Percentiles rank a stretch among this genome's conserved stretches.
phyloP scores from a whole-genome alignment of 2,888 invertebrate species.

The Troilus luridus region DNA sequence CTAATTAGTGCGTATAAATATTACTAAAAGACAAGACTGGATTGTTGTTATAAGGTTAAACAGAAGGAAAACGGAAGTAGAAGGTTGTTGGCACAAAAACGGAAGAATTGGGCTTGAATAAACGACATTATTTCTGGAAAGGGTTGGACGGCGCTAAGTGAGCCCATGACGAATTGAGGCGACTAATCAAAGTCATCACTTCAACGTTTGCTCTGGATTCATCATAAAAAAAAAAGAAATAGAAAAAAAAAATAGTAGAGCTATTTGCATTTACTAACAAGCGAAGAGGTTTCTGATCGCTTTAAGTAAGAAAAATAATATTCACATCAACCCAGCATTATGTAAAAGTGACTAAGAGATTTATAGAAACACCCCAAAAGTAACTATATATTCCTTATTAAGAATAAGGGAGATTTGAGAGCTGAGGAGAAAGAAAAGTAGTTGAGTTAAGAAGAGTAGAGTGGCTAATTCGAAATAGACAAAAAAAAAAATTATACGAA shows the following conservation, averaged over 20 bases:
- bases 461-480: too few relatives aligned
- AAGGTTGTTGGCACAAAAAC: not conserved
- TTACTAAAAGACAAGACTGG: not conserved
- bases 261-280: not conserved
- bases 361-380: too few relatives aligned
- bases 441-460: too few relatives aligned
- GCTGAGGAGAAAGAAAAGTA: too few relatives aligned
- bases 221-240: not conserved
- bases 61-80: not conserved
- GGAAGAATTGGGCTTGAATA: not conserved
- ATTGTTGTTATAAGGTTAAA: not conserved
- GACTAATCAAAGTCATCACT: conserved; percentile 6
- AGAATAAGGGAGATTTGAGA: too few relatives aligned
- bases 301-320: too few relatives aligned
- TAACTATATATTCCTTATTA: too few relatives aligned
- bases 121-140: conserved; percentile 3
- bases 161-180: conserved; percentile 17
- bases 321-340: too few relatives aligned
- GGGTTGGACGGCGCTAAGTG: not conserved
- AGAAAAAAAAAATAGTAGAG: too few relatives aligned
- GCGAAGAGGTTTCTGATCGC: too few relatives aligned
- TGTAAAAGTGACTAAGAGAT: too few relatives aligned
- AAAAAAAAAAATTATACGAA: too few relatives aligned
- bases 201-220: not conserved
- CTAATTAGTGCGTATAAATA: not conserved